Conservation (phyloP, 2,113 vertebrate genomes). For the Actinemys pallida region DNA sequence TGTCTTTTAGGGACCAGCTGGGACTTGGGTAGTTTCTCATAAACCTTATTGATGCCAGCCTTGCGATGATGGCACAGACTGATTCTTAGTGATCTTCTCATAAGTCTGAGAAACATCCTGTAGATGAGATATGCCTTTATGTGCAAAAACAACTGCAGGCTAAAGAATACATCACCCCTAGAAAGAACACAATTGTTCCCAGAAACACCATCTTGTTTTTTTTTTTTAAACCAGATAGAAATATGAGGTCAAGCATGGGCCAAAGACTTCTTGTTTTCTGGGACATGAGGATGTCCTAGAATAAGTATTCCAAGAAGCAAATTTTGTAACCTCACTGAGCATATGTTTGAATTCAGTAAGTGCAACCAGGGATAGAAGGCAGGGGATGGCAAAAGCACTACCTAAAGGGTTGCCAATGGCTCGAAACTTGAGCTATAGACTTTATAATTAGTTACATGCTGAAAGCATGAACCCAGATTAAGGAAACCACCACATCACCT, state of each 20-base stretch:
- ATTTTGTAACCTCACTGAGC: neutral
- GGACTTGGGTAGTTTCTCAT: neutral
- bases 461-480: neutral
- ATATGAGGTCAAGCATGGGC: neutral
- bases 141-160: neutral
- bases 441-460: rapidly evolving
- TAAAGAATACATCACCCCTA: neutral
- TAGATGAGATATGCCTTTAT: neutral
- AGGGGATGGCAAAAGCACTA: neutral
- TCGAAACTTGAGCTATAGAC: neutral
- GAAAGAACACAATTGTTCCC: neutral
- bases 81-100: neutral
- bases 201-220: neutral
- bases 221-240: neutral
- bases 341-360: neutral
- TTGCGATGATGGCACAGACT: neutral
- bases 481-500: too few species aligned
- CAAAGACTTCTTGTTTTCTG: neutral
- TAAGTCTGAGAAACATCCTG: neutral
- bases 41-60: neutral
- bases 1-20: neutral
- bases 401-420: rapidly evolving
- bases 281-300: neutral
- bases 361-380: neutral
- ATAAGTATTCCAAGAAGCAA: neutral